These are phyloP conservation scores for Oligia latruncula DNA, from an alignment of 2,888 invertebrate genomes.

Conservation along the genomic window DNA sequence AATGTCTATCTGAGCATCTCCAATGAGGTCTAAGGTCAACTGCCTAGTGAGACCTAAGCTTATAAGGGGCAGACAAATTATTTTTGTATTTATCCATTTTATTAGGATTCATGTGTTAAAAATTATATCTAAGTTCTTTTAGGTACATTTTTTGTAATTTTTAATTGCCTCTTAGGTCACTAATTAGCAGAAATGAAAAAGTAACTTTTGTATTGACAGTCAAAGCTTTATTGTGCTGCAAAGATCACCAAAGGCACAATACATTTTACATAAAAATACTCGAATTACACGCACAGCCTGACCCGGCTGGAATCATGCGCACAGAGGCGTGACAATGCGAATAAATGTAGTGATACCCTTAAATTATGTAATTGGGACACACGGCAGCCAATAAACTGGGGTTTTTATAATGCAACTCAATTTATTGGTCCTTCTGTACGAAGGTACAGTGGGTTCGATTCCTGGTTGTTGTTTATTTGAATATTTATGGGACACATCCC, in stretches of 20 bases:
- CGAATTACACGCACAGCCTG: constrained; percentile 22
- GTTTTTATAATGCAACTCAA: constrained; percentile 56
- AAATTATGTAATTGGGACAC: constrained; percentile 73
- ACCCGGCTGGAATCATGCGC: constrained; percentile 50
- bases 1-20: constrained; percentile 25
- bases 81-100: background rate
- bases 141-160: background rate
- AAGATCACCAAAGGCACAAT: background rate
- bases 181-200: background rate
- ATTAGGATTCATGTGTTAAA: background rate
- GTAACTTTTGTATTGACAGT: background rate
- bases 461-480: background rate
- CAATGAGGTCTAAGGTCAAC: constrained; percentile 49
- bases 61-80: background rate
- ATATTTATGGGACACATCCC: background rate
- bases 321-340: constrained; percentile 52
- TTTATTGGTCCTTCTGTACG: constrained; percentile 26
- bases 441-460: background rate
- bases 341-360: constrained; percentile 58
- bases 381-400: constrained; percentile 50
- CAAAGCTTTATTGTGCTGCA: background rate
- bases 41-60: constrained; percentile 23
- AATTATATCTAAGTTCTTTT: background rate
- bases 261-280: background rate
- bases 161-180: background rate